Conservation (phyloP, 2,113 vertebrate genomes). For the Taxidea taxus region DNA sequence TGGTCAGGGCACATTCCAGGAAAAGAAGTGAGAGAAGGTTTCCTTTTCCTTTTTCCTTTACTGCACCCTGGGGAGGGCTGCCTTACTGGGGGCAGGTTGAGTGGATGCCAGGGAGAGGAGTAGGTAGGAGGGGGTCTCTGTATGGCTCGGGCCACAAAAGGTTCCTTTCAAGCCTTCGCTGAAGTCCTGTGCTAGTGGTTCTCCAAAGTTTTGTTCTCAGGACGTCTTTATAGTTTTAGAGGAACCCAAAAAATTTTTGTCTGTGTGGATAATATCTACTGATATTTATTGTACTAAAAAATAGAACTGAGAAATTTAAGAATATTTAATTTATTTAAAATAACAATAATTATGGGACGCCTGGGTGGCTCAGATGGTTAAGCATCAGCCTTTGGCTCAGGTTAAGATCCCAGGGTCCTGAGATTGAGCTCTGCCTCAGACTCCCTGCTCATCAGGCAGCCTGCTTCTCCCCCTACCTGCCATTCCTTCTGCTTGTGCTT, state of each 20-base stretch:
- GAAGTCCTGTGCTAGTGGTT: not conserved
- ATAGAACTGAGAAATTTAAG: not conserved
- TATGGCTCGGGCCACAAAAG: not conserved
- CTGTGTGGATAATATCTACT: not conserved
- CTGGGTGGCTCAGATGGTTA: not conserved
- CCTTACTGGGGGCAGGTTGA: not conserved
- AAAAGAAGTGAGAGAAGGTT: not conserved
- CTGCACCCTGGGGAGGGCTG: not conserved
- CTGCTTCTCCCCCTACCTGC: not conserved
- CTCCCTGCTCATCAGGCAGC: no score
- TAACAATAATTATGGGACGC: not conserved
- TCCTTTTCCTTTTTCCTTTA: not conserved
- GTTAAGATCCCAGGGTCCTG: not conserved
- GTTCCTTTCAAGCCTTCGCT: not conserved
- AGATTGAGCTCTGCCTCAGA: no score
- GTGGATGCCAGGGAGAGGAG: not conserved
- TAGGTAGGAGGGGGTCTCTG: not conserved
- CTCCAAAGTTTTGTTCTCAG: not conserved
- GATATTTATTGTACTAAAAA: not conserved
- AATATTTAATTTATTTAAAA: not conserved
- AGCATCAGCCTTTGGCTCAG: not conserved
- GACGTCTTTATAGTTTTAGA: not conserved
- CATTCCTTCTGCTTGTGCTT: not conserved
- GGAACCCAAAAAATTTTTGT: not conserved
- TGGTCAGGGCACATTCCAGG: not conserved